phyloP scores from a whole-genome alignment of 2,113 vertebrate genomes.

The Eulemur macaco region DNA sequence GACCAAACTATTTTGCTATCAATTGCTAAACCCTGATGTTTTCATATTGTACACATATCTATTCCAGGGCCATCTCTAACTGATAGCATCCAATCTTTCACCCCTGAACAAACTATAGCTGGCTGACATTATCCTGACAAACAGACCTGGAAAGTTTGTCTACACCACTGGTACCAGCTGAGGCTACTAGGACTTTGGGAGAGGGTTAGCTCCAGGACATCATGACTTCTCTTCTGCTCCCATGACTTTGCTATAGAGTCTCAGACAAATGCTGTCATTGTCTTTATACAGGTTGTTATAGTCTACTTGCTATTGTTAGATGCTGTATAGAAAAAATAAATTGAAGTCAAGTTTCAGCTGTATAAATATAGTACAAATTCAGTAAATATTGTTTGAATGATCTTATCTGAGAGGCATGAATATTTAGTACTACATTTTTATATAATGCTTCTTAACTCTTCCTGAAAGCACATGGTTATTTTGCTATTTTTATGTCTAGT shows the following conservation, averaged over 20 bases:
- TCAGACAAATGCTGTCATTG: background rate
- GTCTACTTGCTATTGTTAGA: background rate
- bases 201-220: background rate
- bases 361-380: background rate
- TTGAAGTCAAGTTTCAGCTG: background rate
- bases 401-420: background rate
- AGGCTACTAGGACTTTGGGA: background rate
- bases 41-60: background rate
- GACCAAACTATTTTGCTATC: conserved; percentile 34
- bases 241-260: background rate
- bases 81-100: conserved; percentile 13
- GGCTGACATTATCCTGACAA: background rate
- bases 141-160: background rate
- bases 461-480: background rate
- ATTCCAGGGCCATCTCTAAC: background rate
- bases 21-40: background rate
- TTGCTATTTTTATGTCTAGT: background rate
- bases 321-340: background rate
- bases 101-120: background rate
- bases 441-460: background rate
- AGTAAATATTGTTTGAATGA: conserved; percentile 6
- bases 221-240: background rate
- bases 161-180: background rate
- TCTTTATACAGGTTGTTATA: background rate
- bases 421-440: background rate